phyloP scores from a whole-genome alignment of 2,888 invertebrate species.

The Tinea trinotella region DNA sequence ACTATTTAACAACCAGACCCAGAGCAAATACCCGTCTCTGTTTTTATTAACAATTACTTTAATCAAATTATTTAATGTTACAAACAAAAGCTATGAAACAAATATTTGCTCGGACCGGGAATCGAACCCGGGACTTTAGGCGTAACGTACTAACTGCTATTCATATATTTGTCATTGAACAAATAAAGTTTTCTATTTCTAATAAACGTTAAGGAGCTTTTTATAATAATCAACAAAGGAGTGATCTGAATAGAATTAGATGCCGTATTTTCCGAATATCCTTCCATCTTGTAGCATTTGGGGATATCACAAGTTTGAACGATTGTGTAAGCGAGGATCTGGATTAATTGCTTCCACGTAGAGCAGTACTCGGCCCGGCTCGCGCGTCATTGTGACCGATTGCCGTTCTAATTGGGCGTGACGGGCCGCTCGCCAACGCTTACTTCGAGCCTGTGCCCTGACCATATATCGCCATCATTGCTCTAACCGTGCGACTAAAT shows the following conservation, averaged over 20 bases:
- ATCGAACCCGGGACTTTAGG: too few species aligned
- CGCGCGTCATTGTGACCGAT: constrained; percentile 52
- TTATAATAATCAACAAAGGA: not conserved
- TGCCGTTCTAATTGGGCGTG: constrained; percentile 48
- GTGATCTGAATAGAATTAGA: not conserved
- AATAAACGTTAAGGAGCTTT: not conserved
- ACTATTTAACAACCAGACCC: too few species aligned
- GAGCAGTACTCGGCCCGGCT: constrained; percentile 33
- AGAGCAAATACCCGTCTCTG: too few species aligned
- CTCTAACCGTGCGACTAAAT: constrained; percentile 6
- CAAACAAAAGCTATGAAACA: too few species aligned
- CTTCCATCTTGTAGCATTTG: not conserved
- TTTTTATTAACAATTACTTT: too few species aligned
- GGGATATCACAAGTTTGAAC: constrained; percentile 5
- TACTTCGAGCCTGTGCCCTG: not conserved
- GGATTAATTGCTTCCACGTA: constrained; percentile 47
- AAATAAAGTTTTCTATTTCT: not conserved
- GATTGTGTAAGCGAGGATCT: constrained; percentile 25
- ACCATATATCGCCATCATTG: constrained; percentile 4
- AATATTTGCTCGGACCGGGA: too few species aligned
- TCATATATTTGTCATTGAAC: not conserved
- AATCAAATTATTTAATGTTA: too few species aligned
- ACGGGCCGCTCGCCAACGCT: constrained; percentile 17
- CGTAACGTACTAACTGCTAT: too few species aligned
- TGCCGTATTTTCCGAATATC: not conserved